phyloP scores from a whole-genome alignment of 37 sponge, comb jelly and placozoan genomes.

The Agelas oroides region DNA sequence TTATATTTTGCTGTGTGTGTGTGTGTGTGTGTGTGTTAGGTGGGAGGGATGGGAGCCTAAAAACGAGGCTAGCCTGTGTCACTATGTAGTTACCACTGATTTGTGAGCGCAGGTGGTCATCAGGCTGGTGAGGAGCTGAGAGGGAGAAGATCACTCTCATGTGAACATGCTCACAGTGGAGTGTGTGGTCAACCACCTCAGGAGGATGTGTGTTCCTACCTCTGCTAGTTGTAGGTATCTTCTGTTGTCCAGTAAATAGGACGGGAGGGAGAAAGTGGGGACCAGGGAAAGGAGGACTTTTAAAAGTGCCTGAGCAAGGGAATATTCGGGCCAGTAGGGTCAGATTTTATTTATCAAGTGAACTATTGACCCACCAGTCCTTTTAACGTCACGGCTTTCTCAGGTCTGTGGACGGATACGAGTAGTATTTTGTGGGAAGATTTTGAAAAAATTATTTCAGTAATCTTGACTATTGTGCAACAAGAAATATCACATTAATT shows the following conservation, averaged over 20 bases:
- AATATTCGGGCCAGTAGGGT: background rate
- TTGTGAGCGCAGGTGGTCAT: slow-evolving; percentile 36
- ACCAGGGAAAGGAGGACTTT: slow-evolving; percentile 3
- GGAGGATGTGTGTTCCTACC: background rate
- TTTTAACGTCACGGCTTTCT: slow-evolving; percentile 9
- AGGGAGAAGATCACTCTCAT: background rate
- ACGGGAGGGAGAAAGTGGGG: slow-evolving; percentile 24
- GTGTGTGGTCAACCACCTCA: too few species aligned
- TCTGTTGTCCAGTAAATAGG: slow-evolving; percentile 13
- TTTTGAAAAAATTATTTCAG: too few species aligned
- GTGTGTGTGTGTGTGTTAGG: too few species aligned
- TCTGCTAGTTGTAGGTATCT: slow-evolving; percentile 28
- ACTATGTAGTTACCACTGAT: slow-evolving; percentile 15
- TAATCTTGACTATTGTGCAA: too few species aligned
- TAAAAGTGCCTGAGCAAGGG: slow-evolving; percentile 25
- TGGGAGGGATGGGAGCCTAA: too few species aligned
- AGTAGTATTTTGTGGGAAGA: background rate
- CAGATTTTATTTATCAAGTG: too few species aligned
- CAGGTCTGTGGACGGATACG: background rate
- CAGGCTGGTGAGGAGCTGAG: slow-evolving; percentile 25
- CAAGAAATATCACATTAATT: too few species aligned
- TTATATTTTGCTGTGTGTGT: too few species aligned
- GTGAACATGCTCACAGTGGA: background rate
- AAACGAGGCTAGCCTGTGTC: background rate
- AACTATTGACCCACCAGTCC: slow-evolving; percentile 31